A percentile compares a stretch with the other conserved stretches of the same genome.
Evolutionary conservation across 2,888 invertebrate genomes (phyloP).

Genomic region (Cacoxenus indagator): DNA sequence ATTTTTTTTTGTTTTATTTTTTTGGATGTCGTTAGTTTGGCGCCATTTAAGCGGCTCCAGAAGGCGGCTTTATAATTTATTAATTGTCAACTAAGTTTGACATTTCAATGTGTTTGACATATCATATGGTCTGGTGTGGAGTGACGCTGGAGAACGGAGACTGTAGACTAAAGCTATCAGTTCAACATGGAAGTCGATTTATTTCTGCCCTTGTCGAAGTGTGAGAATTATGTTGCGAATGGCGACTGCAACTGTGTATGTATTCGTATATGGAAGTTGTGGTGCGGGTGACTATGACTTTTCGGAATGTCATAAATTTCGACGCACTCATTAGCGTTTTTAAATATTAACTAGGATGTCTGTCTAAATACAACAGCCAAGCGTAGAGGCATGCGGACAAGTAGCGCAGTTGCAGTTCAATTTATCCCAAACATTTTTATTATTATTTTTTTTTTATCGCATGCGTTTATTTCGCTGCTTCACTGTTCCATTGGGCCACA

Average conservation of each 20-base stretch:
- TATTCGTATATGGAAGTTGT: constrained; percentile 1
- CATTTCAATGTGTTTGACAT: constrained; percentile 65
- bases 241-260: constrained; percentile 21
- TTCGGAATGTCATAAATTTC: constrained; percentile 65
- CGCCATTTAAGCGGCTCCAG: constrained; percentile 62
- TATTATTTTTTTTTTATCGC: too few relatives aligned
- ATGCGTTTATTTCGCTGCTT: too few relatives aligned
- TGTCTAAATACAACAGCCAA: not conserved
- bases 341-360: constrained; percentile 23
- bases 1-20: constrained; percentile 7
- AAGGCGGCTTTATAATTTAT: constrained; percentile 61
- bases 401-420: constrained; percentile 29
- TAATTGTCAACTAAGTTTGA: constrained; percentile 70
- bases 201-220: constrained; percentile 62
- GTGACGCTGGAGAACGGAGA: not conserved
- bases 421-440: too few relatives aligned
- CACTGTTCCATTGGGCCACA: not conserved
- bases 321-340: constrained; percentile 61
- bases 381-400: not conserved
- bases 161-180: not conserved
- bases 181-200: constrained; percentile 50
- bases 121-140: constrained; percentile 19
- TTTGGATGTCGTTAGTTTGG: constrained; percentile 44
- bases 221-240: constrained; percentile 65
- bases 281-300: constrained; percentile 22